These are phyloP conservation scores for Lethenteron camtschaticum DNA, from an alignment of 2,113 vertebrate species.

Conservation along the genomic window DNA sequence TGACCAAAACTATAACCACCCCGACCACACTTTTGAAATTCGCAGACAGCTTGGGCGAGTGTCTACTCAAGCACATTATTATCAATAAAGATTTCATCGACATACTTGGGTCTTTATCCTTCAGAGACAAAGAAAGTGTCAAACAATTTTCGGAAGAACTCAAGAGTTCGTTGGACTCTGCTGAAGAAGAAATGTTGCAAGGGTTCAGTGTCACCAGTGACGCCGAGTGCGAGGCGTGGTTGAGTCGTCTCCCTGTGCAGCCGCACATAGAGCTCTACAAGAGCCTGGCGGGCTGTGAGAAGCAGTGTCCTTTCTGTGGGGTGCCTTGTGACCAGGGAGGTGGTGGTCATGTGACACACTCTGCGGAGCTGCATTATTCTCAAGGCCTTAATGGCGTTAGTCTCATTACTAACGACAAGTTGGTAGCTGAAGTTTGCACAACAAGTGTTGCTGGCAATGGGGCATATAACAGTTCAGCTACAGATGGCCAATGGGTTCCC, in stretches of 20 bases:
- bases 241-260: conserved; percentile 6
- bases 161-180: too few relatives aligned
- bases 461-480: neutral
- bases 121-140: neutral
- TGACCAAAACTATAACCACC: neutral
- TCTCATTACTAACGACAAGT: neutral
- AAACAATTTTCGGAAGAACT: conserved; percentile 6
- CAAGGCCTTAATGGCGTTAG: neutral
- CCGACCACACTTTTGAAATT: neutral
- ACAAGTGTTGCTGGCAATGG: neutral
- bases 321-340: conserved; percentile 7
- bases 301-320: conserved; percentile 10
- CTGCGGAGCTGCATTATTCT: conserved; percentile 1
- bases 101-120: conserved; percentile 3
- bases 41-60: neutral
- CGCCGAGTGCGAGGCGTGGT: neutral
- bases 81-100: conserved; percentile 1
- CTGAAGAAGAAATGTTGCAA: neutral
- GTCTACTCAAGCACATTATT: conserved; percentile 4
- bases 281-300: conserved; percentile 7
- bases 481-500: neutral
- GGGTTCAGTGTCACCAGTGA: conserved; percentile 1
- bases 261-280: conserved; percentile 7
- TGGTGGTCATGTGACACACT: neutral
- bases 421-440: conserved; percentile 1